These are phyloP conservation scores for Drosophila koepferae DNA, from an alignment of 2,888 invertebrate species.

Conservation along the genomic window DNA sequence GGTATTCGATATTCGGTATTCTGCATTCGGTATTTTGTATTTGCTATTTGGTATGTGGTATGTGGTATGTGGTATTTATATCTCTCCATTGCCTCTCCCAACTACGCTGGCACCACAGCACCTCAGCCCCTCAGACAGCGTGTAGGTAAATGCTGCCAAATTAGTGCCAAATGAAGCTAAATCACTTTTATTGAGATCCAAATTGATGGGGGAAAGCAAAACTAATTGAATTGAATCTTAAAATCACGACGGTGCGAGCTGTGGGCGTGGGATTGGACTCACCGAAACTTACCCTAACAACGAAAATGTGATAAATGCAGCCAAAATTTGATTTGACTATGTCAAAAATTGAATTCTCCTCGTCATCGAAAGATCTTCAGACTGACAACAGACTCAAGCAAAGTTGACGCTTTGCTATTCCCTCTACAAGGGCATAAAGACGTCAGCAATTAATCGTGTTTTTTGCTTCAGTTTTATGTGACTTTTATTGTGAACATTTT, in stretches of 20 bases:
- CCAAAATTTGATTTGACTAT: not conserved
- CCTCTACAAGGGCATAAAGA: slow-evolving; percentile 40
- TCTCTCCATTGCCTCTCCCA: slow-evolving; percentile 50
- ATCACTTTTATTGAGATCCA: slow-evolving; percentile 54
- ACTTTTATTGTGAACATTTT: slow-evolving; percentile 13
- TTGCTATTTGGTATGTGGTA: slow-evolving; percentile 33
- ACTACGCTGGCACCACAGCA: not conserved
- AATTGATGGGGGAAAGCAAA: slow-evolving; percentile 59
- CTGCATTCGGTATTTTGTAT: slow-evolving; percentile 25
- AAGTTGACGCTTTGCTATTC: slow-evolving; percentile 10
- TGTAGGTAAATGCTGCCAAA: slow-evolving; percentile 48
- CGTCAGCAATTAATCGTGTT: slow-evolving; percentile 43
- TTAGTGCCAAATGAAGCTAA: slow-evolving; percentile 61
- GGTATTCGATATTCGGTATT: slow-evolving; percentile 31
- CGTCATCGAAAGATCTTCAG: slow-evolving; percentile 3
- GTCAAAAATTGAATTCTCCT: not conserved
- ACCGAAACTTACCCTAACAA: not conserved
- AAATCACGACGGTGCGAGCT: not conserved
- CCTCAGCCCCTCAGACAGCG: slow-evolving; percentile 6
- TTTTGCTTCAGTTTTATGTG: slow-evolving; percentile 26
- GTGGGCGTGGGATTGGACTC: slow-evolving; percentile 2
- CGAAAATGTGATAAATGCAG: not conserved
- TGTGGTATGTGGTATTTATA: slow-evolving; percentile 35
- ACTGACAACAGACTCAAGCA: slow-evolving; percentile 13
- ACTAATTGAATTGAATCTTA: slow-evolving; percentile 27